phyloP scores from a whole-genome alignment of 2,888 invertebrate genomes.

The Bombylius major region DNA sequence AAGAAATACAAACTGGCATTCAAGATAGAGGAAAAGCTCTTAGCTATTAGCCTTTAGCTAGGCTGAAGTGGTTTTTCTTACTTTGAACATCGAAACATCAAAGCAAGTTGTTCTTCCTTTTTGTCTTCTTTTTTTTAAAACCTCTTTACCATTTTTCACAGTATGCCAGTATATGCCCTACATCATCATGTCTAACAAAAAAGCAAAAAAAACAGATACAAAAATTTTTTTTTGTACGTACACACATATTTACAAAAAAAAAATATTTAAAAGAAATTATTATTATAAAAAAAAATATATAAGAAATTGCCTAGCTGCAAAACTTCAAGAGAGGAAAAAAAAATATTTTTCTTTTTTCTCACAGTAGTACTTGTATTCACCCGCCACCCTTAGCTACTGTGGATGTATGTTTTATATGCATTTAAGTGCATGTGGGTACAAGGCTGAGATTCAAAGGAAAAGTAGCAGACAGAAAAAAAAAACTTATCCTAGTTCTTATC shows the following conservation, averaged over 20 bases:
- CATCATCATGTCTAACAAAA: background rate
- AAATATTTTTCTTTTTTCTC: too few species aligned
- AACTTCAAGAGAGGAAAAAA: background rate
- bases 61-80: slow-evolving; percentile 10
- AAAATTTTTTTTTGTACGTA: too few species aligned
- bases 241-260: background rate
- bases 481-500: slow-evolving; percentile 9
- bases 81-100: slow-evolving; percentile 7
- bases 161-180: background rate
- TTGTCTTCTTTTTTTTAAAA: background rate
- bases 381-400: too few species aligned
- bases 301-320: background rate
- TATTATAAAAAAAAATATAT: background rate
- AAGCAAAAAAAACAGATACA: too few species aligned
- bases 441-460: background rate
- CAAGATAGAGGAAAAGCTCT: background rate
- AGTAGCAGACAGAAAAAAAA: background rate
- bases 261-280: background rate
- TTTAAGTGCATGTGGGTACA: background rate
- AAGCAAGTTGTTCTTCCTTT: slow-evolving; percentile 7
- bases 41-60: slow-evolving; percentile 12
- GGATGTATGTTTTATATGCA: too few species aligned
- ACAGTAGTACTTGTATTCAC: too few species aligned
- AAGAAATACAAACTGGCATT: background rate
- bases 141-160: background rate